Evolutionary conservation across 2,797 vertebrate species (phyloP), one percentile per base, ranked within the genome.

Genomic region (Neomorphus geoffroyi): DNA sequence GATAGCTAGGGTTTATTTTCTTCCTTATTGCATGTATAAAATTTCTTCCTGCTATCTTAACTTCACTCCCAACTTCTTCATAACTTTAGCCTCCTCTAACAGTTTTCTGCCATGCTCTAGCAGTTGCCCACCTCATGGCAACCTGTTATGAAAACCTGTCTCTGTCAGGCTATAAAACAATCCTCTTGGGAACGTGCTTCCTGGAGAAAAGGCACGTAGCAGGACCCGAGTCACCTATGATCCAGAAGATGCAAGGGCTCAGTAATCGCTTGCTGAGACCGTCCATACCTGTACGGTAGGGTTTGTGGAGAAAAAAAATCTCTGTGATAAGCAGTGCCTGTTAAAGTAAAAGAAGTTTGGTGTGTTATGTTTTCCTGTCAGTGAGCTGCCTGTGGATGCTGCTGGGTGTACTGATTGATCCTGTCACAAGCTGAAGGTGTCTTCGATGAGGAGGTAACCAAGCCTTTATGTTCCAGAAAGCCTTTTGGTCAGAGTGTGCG

Each of bases 291-390:
- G 14, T 17, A 7, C 8, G 43, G 17, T 43, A 19, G 11, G 18
- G 11, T 94, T 88, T 80, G 33, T 13, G 50, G 57, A 22, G 53
- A 46, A 41, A 41, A 41, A 74, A 10, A 13, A 10, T 48, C 61
- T 35, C 30, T 14, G 4, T 28, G 54, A 27, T 26, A 32, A 82
- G 67, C 54, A 56, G 35, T 4, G 21, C 54, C 50, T 0, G 0
- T 45, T 80, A 4, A 12, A 54, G 21, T 46, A 66, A 39, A 50
- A 27, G 80, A 70, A 13, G 54, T 61, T 62, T 10, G 7, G 1
- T 9, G 4, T 30, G 30, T 75, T 87, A n/a, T 6, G 8, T 28
- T n/a, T 80, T 72, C 10, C 0, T 27, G n/a, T 27, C 46, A 58
- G 62, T 13, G 51, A 85, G 74, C 66, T 77, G 74, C 58, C 41